Base-by-base conservation (phyloP, 2,888 invertebrate species). In the Gortyna flavago region DNA sequence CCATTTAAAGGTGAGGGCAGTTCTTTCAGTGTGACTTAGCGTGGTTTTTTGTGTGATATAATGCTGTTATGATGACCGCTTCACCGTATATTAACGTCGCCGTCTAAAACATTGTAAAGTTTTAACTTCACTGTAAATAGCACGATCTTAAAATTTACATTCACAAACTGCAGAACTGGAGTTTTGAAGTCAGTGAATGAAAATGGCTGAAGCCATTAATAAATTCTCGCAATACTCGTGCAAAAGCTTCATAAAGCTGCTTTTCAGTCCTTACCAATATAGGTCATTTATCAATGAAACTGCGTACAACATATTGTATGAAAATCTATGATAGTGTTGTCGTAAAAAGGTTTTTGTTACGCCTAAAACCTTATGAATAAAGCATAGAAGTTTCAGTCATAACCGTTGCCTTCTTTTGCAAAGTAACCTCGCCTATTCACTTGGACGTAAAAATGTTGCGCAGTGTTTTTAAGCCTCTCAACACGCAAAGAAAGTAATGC, bases 331-430 rank as follows among this genome's bases (percentile, higher is more conserved):
- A 80, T 73, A 74, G 72, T 62, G 67, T 41, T 62, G 75, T 80
- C 81, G 54, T 85, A 89, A 87, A 87, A 88, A 87, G 86, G 79
- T 87, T 80, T 86, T 84, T 84, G 81, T 78, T 85, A 85, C 80
- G 71, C 74, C 85, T 77, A 81, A 87, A 85, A 88, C 82, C 84
- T 85, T 88, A 88, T 88, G 89, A 88, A 88, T 88, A 88, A 89
- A 79, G 87, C 84, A 87, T 89, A 85, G 80, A 80, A 62, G 80
- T 86, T 88, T 84, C 72, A 86, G 86, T 72, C 72, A 86, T 86
- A 85, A 85, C 82, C 82, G 64, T 65, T 69, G 78, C 80, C 67
- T 84, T 70, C 75, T 73, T 78, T 85, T 70, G 82, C 81, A 85
- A 86, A 88, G 88, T 89, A 88, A 89, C 83, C 79, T 86, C 66